Evolutionary conservation across 1,140 invertebrate species (phyloP).

Genomic region (Liolophura sinensis): DNA sequence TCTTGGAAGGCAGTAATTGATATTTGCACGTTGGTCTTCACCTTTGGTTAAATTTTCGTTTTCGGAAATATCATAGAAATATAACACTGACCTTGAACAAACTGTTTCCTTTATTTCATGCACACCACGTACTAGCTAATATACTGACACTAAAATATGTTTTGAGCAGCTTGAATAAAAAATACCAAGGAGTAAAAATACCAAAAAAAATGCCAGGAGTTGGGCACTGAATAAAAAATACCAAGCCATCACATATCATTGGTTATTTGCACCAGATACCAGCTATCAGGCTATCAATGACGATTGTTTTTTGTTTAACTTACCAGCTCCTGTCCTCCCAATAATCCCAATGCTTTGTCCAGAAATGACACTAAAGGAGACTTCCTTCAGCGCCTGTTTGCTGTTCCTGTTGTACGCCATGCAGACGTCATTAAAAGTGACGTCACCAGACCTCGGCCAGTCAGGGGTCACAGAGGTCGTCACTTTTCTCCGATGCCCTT

Average conservation of each 20-base stretch:
- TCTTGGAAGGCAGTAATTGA: too few relatives aligned
- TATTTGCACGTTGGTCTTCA: too few relatives aligned
- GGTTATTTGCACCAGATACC: constrained; percentile 19
- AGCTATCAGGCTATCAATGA: constrained; percentile 23
- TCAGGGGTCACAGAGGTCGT: constrained; percentile 40
- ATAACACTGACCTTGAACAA: too few relatives aligned
- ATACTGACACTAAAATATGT: too few relatives aligned
- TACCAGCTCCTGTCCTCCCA: constrained; percentile 58
- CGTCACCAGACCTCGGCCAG: constrained; percentile 64
- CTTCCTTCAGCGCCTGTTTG: constrained; percentile 57
- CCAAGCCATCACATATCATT: constrained; percentile 24
- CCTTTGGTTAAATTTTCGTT: too few relatives aligned
- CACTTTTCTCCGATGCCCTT: constrained; percentile 21
- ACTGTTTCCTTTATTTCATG: too few relatives aligned
- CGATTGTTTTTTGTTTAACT: constrained; percentile 19
- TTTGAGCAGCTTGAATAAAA: too few relatives aligned
- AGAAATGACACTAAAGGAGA: constrained; percentile 62
- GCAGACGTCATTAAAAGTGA: constrained; percentile 61
- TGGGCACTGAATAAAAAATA: not conserved
- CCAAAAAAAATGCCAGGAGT: not conserved
- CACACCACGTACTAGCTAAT: too few relatives aligned
- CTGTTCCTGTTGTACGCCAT: constrained; percentile 60
- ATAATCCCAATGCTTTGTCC: constrained; percentile 65
- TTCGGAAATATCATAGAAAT: too few relatives aligned
- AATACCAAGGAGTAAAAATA: not conserved